Evolutionary conservation across 2,113 vertebrate genomes (phyloP).

Genomic region (Dissostichus mawsoni): DNA sequence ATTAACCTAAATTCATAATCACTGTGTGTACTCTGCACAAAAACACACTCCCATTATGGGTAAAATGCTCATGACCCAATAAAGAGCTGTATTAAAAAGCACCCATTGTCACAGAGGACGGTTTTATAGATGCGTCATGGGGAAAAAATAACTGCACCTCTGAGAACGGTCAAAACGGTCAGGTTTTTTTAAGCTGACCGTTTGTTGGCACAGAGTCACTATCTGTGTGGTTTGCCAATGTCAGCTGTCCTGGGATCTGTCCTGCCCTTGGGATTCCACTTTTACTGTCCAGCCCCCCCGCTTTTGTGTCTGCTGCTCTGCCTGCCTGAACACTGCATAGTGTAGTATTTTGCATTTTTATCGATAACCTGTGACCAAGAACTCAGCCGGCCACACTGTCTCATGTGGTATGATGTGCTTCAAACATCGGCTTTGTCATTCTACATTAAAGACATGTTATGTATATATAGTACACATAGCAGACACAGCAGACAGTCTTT

Average conservation of each 20-base stretch:
- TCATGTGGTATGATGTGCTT: background rate
- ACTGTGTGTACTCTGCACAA: conserved; percentile 10
- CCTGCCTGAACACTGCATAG: conserved; percentile 13
- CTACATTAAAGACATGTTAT: background rate
- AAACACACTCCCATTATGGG: background rate
- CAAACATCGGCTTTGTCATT: background rate
- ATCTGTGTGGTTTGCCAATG: conserved; percentile 63
- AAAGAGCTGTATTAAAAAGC: conserved; percentile 33
- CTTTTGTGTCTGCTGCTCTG: conserved; percentile 41
- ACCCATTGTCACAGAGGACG: conserved; percentile 9
- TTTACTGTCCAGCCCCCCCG: conserved; percentile 41
- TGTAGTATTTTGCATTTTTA: conserved; percentile 17
- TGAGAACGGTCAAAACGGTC: conserved; percentile 31
- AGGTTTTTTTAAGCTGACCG: conserved; percentile 43
- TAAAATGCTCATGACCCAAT: conserved; percentile 13
- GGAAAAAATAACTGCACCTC: conserved; percentile 28
- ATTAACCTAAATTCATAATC: conserved; percentile 64
- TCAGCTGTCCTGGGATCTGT: conserved; percentile 71
- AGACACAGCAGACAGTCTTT: background rate
- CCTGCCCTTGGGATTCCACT: conserved; percentile 54
- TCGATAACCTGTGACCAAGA: conserved; percentile 41
- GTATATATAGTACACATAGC: background rate
- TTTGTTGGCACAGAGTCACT: conserved; percentile 59
- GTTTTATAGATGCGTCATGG: background rate
- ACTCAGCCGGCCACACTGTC: conserved; percentile 4